Conservation (phyloP, 1,140 invertebrate genomes). For the Ips typographus region DNA sequence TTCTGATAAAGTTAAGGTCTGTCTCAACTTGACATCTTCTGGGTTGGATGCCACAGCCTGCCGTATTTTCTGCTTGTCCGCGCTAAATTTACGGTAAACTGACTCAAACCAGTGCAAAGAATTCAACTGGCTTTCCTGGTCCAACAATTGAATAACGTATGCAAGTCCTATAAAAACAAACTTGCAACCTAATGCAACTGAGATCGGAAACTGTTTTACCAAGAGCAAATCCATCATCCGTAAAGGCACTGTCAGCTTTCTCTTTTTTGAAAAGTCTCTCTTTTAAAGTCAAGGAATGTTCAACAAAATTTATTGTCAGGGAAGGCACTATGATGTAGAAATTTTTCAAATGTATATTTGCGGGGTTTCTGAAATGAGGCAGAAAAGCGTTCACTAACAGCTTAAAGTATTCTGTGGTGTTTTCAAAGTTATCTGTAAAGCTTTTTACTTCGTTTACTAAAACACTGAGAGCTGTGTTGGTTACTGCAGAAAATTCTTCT, state of each 20-base stretch:
- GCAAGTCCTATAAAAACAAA: conserved; percentile 54
- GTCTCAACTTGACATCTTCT: conserved; percentile 84
- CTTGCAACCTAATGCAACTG: neutral
- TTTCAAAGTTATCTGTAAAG: conserved; percentile 83
- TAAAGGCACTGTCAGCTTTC: conserved; percentile 84
- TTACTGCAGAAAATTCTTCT: conserved; percentile 64
- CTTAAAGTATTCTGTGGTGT: conserved; percentile 95
- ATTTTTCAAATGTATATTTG: conserved; percentile 89
- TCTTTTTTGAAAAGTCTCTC: conserved; percentile 90
- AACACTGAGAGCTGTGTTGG: conserved; percentile 67
- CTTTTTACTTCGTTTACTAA: conserved; percentile 77
- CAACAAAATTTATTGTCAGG: conserved; percentile 92
- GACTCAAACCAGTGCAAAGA: conserved; percentile 95
- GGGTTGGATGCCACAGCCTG: conserved; percentile 54
- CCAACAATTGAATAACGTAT: conserved; percentile 69
- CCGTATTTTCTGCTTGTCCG: conserved; percentile 63
- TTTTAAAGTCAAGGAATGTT: conserved; percentile 89
- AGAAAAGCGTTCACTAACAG: conserved; percentile 92
- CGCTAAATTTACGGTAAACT: conserved; percentile 71
- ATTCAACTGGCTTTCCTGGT: conserved; percentile 82
- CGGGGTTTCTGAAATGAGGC: conserved; percentile 80
- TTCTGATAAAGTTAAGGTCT: conserved; percentile 89
- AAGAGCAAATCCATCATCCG: conserved; percentile 98
- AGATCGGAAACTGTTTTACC: conserved; percentile 58
- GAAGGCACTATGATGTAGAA: conserved; percentile 95